Evolutionary conservation across 64 coral and sea anemone species (phyloP).

Genomic region (Pachyseris speciosa): DNA sequence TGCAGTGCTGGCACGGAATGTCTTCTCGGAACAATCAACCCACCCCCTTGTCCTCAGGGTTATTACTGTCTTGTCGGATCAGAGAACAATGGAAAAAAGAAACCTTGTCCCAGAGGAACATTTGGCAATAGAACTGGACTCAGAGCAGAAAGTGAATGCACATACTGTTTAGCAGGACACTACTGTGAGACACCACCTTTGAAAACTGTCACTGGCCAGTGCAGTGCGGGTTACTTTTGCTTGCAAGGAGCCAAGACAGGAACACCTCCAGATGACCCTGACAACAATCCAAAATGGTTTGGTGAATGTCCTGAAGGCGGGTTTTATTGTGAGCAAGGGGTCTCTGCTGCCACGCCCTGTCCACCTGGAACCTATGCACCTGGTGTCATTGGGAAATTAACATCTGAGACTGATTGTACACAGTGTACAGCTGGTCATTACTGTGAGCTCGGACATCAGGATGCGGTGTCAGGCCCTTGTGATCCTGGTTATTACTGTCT

Average conservation of each 20-base stretch:
- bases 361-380: constrained; percentile 85
- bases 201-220: constrained; percentile 71
- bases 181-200: constrained; percentile 76
- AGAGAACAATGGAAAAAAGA: constrained; percentile 60
- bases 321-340: constrained; percentile 76
- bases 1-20: constrained; percentile 83
- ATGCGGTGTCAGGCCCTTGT: constrained; percentile 49
- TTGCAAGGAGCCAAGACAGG: constrained; percentile 47
- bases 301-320: constrained; percentile 90
- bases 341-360: constrained; percentile 49
- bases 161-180: constrained; percentile 83
- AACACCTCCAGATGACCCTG: constrained; percentile 57
- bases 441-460: constrained; percentile 83
- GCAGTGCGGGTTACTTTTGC: constrained; percentile 89
- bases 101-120: constrained; percentile 83
- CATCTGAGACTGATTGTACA: constrained; percentile 59
- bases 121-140: constrained; percentile 85
- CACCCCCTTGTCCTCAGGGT: constrained; percentile 81
- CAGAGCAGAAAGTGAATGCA: constrained; percentile 58
- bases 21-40: constrained; percentile 54
- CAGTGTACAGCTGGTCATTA: constrained; percentile 78
- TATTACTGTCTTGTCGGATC: constrained; percentile 79
- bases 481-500: constrained; percentile 84
- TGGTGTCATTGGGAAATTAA: constrained; percentile 49
- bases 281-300: constrained; percentile 29